Evolutionary conservation across 2,888 invertebrate species (phyloP).

Genomic region (Lucinisca nassula): DNA sequence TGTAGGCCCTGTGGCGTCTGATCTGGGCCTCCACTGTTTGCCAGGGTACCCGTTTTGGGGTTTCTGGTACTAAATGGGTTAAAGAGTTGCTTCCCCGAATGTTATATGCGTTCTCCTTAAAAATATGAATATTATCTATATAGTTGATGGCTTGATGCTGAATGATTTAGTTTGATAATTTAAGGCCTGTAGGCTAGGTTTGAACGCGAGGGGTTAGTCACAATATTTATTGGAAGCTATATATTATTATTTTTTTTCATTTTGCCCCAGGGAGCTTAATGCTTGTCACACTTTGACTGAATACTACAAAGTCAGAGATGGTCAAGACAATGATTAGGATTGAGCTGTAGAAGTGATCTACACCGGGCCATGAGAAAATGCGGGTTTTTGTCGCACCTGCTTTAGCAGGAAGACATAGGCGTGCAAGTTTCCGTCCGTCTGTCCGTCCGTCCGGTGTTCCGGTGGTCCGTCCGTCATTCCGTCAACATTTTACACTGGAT

Average conservation of each 20-base stretch:
- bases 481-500: too few relatives aligned
- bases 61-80: too few relatives aligned
- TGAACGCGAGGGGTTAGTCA: background rate
- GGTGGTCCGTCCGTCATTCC: too few relatives aligned
- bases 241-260: background rate
- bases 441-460: too few relatives aligned
- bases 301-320: conserved; percentile 5
- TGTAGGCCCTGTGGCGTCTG: too few relatives aligned
- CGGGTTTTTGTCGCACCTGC: too few relatives aligned
- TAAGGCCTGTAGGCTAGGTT: background rate
- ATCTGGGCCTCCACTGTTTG: too few relatives aligned
- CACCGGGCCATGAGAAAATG: too few relatives aligned
- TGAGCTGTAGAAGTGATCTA: background rate
- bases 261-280: background rate
- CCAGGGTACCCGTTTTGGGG: too few relatives aligned
- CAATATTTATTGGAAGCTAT: background rate
- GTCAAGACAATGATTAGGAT: background rate
- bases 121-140: background rate
- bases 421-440: too few relatives aligned
- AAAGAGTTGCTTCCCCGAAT: background rate
- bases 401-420: too few relatives aligned
- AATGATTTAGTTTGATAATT: background rate
- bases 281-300: background rate
- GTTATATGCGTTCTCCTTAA: background rate
- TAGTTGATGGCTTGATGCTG: background rate